These are phyloP conservation scores for Furcula furcula DNA, from an alignment of 2,888 invertebrate species.

Conservation along the genomic window DNA sequence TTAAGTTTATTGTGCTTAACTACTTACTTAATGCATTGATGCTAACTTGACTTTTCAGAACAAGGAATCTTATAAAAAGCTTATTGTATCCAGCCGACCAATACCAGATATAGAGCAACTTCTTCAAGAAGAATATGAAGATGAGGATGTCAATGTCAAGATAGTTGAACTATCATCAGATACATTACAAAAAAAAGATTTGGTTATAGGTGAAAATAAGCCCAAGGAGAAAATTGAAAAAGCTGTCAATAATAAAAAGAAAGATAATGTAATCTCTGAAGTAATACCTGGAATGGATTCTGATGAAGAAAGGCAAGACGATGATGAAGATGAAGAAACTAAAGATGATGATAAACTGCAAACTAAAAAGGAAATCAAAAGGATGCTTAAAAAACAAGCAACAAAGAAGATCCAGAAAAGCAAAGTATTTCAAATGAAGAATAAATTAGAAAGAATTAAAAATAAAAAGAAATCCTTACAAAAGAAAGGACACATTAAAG, in stretches of 20 bases:
- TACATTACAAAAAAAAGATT: conserved; percentile 85
- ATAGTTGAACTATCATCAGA: conserved; percentile 88
- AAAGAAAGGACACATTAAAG: conserved; percentile 55
- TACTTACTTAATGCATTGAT: too few species aligned
- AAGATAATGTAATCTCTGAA: conserved; percentile 28
- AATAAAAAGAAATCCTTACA: conserved; percentile 85
- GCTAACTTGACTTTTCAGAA: too few species aligned
- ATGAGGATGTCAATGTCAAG: conserved; percentile 89
- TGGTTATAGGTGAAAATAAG: conserved; percentile 88
- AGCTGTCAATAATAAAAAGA: conserved; percentile 34
- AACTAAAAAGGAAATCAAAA: conserved; percentile 87
- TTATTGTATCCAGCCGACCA: conserved; percentile 86
- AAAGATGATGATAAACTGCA: conserved; percentile 53
- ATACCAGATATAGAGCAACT: conserved; percentile 86
- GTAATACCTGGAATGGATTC: conserved; percentile 64
- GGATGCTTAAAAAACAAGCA: conserved; percentile 85
- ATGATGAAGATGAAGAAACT: conserved; percentile 42
- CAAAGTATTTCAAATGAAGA: conserved; percentile 89
- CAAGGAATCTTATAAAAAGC: conserved; percentile 88
- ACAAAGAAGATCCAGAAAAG: conserved; percentile 88
- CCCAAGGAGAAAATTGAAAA: conserved; percentile 52
- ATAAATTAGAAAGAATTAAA: conserved; percentile 85
- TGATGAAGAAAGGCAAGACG: conserved; percentile 56
- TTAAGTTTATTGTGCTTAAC: too few species aligned
- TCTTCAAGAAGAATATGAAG: conserved; percentile 87